phyloP scores from a whole-genome alignment of 2,888 invertebrate species.

The Exocentrus adspersus region DNA sequence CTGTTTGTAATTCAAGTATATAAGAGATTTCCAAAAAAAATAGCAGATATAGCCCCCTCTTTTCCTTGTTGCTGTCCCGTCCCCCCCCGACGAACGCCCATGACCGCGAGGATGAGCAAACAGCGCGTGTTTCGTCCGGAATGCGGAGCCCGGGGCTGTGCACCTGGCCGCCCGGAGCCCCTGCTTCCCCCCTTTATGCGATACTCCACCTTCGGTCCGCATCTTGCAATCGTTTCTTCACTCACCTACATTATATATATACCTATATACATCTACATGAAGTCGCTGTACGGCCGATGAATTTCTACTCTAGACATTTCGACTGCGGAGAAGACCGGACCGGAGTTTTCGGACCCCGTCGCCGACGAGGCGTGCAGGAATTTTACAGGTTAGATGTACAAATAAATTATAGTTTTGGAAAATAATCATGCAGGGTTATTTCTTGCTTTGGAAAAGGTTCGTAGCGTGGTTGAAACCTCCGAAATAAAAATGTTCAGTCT shows the following conservation, averaged over 20 bases:
- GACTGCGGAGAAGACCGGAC: constrained; percentile 2
- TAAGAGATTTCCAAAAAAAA: too few species aligned
- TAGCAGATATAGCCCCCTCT: too few species aligned
- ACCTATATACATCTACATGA: constrained; percentile 21
- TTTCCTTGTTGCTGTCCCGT: not conserved
- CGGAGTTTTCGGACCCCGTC: too few species aligned
- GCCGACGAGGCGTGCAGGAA: not conserved
- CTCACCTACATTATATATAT: constrained; percentile 36
- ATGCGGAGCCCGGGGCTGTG: constrained; percentile 61
- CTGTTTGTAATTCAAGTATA: too few species aligned
- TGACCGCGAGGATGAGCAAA: constrained; percentile 59
- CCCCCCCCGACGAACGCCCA: constrained; percentile 36
- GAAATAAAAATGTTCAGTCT: too few species aligned
- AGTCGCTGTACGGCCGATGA: not conserved
- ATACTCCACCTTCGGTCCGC: constrained; percentile 39
- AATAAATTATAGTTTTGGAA: too few species aligned
- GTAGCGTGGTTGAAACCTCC: too few species aligned
- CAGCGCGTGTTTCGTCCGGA: constrained; percentile 63
- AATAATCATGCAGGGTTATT: too few species aligned
- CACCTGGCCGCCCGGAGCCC: constrained; percentile 59
- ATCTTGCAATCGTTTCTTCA: constrained; percentile 38
- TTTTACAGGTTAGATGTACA: too few species aligned
- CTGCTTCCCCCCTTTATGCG: constrained; percentile 45
- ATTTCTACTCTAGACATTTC: not conserved
- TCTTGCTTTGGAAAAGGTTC: too few species aligned